Conservation (phyloP, 1,140 invertebrate genomes). For the Anthonomus grandis region DNA sequence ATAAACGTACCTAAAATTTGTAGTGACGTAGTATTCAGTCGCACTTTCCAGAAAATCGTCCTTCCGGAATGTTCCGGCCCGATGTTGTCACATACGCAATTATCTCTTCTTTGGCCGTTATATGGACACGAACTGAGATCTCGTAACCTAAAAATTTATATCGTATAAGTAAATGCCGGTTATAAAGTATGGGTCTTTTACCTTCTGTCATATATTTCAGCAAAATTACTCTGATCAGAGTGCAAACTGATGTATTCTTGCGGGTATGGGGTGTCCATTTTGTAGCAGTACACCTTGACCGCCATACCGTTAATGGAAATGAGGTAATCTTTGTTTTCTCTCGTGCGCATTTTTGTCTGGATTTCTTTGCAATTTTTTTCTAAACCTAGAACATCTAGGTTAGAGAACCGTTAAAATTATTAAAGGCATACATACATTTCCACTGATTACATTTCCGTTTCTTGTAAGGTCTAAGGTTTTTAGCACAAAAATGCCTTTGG, state of each 20-base stretch:
- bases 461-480: constrained; percentile 56
- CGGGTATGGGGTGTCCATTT: constrained; percentile 64
- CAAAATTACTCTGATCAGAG: constrained; percentile 61
- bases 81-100: constrained; percentile 59
- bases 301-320: constrained; percentile 60
- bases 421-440: constrained; percentile 55
- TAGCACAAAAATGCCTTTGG: constrained; percentile 55
- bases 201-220: constrained; percentile 70
- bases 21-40: constrained; percentile 57
- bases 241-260: constrained; percentile 71
- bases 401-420: neutral
- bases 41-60: constrained; percentile 59
- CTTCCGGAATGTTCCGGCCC: constrained; percentile 50
- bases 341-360: constrained; percentile 47
- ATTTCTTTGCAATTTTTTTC: constrained; percentile 52
- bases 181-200: no score
- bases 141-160: constrained; percentile 54
- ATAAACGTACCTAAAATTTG: constrained; percentile 54
- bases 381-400: no score
- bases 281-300: constrained; percentile 65
- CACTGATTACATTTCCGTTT: constrained; percentile 63
- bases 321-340: constrained; percentile 67
- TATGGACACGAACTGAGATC: constrained; percentile 65
- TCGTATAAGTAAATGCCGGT: neutral
- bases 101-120: constrained; percentile 59